Base-by-base conservation (phyloP, 2,888 invertebrate species). In the Mythimna loreyi region DNA sequence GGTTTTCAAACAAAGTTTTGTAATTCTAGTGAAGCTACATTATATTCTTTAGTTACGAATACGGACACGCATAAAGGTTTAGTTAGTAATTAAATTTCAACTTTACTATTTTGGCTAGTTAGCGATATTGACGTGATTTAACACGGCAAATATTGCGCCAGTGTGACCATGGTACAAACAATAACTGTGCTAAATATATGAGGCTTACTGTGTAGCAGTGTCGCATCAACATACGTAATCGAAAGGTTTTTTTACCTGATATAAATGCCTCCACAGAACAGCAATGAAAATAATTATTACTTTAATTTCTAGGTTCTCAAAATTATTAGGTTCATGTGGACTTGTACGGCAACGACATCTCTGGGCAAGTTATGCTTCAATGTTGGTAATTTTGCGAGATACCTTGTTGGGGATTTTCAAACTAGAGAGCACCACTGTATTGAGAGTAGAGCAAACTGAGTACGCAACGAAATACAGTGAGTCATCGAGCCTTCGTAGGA, bases 401-500 rank as follows among this genome's bases (percentile, higher is more conserved):
- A 23, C 5, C 0, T 61, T 36, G 11, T 61, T 62, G 28, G 7
- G 5, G n/a, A 33, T 6, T 33, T 40, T 59, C 11, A 47, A 40
- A 52, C 43, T 30, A 76, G 78, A 66, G 19, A 7, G 78, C 78
- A 59, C 55, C 52, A 67, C 72, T 4, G 6, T 40, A 33, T 23
- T 11, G 19, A 19, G 19, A 43, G 13, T 13, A 13, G 36, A 11
- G 11, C 33, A 33, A 33, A 8, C 40, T 40, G 40, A 13, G 16
- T 6, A 6, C 0, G 40, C 40, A 40, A 40, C 40, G 13, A 2
- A 1, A 3, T 36, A 36, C 33, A 36, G 33, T 36, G 33, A 36
- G 40, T 16, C 36, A 36, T 11, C 4, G 13, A 36, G 36, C 13
- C 36, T 13, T 36, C 13, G 3, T 36, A 36, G 0, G 36, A 36